Conservation (phyloP, 2,113 vertebrate species). For the Paramisgurnus dabryanus region DNA sequence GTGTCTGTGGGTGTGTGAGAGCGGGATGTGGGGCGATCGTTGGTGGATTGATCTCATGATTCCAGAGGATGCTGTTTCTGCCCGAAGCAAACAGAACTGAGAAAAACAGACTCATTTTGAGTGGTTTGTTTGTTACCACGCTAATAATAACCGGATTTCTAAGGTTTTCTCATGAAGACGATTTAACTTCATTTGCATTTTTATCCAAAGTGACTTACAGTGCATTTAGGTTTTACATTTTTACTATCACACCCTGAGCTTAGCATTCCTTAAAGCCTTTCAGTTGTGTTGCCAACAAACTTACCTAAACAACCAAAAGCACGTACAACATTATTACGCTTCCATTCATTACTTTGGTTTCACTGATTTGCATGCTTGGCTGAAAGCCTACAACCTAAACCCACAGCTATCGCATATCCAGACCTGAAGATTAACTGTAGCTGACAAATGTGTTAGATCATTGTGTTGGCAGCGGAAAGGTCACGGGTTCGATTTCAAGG, state of each 20-base stretch:
- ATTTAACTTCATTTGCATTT: background rate
- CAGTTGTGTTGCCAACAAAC: background rate
- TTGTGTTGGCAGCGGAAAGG: too few species aligned
- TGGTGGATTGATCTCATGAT: conserved; percentile 73
- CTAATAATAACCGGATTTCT: background rate
- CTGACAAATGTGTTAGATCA: too few species aligned
- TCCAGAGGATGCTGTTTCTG: conserved; percentile 60
- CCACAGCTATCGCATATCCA: background rate
- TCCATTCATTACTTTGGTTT: background rate
- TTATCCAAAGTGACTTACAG: background rate
- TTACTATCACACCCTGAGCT: background rate
- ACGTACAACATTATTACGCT: background rate
- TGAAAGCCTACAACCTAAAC: background rate
- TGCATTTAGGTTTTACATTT: background rate
- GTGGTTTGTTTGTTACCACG: background rate
- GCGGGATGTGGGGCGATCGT: conserved; percentile 72
- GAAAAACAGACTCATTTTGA: conserved; percentile 28
- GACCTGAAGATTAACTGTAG: too few species aligned
- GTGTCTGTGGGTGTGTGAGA: conserved; percentile 3
- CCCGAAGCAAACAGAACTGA: conserved; percentile 30
- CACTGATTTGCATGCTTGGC: conserved; percentile 2
- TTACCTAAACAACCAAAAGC: background rate
- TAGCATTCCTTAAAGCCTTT: too few species aligned
- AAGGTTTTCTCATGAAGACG: background rate
- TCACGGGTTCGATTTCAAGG: too few species aligned